Evolutionary conservation across 2,797 vertebrate genomes (phyloP).

Genomic region (Picus viridis): DNA sequence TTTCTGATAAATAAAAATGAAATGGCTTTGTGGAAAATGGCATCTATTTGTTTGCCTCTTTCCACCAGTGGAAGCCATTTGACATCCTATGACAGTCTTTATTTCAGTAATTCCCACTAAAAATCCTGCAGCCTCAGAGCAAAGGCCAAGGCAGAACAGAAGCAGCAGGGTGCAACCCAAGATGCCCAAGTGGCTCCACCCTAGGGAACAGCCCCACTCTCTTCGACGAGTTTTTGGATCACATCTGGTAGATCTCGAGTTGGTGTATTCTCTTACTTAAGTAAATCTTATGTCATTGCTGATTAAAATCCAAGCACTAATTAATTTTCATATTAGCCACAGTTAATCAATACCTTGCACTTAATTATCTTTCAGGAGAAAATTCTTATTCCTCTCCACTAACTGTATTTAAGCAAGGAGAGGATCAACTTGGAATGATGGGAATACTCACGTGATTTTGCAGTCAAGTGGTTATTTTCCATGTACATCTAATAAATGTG

Average conservation of each 20-base stretch:
- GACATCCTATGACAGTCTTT: not conserved
- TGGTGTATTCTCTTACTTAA: not conserved
- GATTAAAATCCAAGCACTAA: not conserved
- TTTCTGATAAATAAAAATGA: slow-evolving; percentile 25
- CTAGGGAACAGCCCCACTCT: not conserved
- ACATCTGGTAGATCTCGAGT: not conserved
- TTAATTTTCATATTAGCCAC: not conserved
- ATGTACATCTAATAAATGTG: not conserved
- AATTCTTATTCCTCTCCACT: not conserved
- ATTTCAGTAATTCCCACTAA: not conserved
- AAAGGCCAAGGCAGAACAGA: not conserved
- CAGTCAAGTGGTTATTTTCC: not conserved
- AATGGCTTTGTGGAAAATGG: not conserved
- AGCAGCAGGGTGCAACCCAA: fast-evolving
- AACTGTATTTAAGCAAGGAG: not conserved
- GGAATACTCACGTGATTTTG: not conserved
- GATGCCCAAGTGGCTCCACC: not conserved
- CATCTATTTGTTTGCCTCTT: not conserved
- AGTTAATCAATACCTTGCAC: not conserved
- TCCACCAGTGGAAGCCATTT: not conserved
- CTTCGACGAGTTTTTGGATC: not conserved
- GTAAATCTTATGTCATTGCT: not conserved
- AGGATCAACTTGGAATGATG: not conserved
- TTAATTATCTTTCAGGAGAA: not conserved
- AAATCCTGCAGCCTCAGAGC: not conserved